Conservation (phyloP, 30 jellyfish, hydroid and myxozoan species). For the Nemopilema nomurai region DNA sequence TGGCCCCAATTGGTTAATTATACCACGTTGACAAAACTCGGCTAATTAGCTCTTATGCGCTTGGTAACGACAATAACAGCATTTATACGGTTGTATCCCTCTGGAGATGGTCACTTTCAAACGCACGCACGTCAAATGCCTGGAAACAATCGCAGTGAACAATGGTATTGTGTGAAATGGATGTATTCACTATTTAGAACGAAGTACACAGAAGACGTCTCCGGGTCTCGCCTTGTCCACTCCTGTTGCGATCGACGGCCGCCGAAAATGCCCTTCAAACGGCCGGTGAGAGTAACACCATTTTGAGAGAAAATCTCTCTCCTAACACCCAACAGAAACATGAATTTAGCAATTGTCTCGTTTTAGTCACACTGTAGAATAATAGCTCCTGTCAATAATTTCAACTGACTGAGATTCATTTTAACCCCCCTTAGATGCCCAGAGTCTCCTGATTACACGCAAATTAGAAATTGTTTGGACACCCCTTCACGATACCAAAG, state of each 20-base stretch:
- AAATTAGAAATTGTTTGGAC: too few relatives aligned
- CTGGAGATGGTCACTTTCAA: conserved; percentile 21
- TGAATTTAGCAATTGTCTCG: too few relatives aligned
- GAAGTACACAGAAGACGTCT: not conserved
- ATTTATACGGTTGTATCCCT: conserved; percentile 51
- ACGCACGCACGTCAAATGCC: conserved; percentile 23
- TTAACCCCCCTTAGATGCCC: too few relatives aligned
- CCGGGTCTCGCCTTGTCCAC: not conserved
- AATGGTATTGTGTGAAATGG: not conserved
- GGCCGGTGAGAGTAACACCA: too few relatives aligned
- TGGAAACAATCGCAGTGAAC: conserved; percentile 21
- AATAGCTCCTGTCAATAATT: too few relatives aligned
- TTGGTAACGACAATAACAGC: conserved; percentile 21
- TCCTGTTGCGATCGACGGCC: not conserved
- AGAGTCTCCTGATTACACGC: too few relatives aligned
- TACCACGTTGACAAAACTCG: conserved; percentile 7
- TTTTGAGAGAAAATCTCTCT: too few relatives aligned
- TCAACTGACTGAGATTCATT: too few relatives aligned
- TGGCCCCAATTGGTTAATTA: conserved; percentile 18
- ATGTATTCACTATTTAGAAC: not conserved
- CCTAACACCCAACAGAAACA: too few relatives aligned
- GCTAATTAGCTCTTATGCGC: conserved; percentile 65
- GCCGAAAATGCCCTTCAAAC: not conserved
- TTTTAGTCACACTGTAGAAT: too few relatives aligned
- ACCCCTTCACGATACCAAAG: too few relatives aligned